These are phyloP conservation scores for Rhegmatorhina hoffmannsi DNA, from an alignment of 2,113 vertebrate genomes.

Conservation along the genomic window DNA sequence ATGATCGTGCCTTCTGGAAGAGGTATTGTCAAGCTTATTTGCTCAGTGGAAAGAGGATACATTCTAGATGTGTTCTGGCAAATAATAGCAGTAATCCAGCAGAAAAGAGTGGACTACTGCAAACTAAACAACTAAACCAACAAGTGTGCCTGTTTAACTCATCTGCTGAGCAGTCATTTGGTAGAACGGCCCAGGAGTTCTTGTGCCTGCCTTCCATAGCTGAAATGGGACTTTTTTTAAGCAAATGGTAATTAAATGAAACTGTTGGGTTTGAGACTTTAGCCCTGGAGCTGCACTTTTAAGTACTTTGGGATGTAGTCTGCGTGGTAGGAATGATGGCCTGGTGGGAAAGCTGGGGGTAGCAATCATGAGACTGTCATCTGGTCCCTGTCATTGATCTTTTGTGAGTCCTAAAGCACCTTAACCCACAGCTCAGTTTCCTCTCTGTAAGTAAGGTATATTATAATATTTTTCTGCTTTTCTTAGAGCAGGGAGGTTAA, in stretches of 20 bases:
- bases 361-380: accelerated
- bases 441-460: background rate
- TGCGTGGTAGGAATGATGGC: background rate
- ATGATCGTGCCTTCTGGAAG: background rate
- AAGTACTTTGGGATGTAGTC: background rate
- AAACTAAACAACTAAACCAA: background rate
- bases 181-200: background rate
- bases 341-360: background rate
- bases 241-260: background rate
- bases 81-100: background rate
- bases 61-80: constrained; percentile 14
- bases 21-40: constrained; percentile 32
- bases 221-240: background rate
- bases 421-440: background rate
- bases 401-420: background rate
- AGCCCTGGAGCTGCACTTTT: background rate
- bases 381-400: background rate
- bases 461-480: background rate
- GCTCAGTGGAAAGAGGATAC: background rate
- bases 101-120: background rate
- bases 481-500: background rate
- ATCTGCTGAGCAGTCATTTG: background rate
- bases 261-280: background rate
- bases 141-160: background rate
- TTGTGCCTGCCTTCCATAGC: background rate